These are phyloP conservation scores for Amblyraja radiata DNA, from an alignment of 2,797 vertebrate genomes.

Conservation along the genomic window DNA sequence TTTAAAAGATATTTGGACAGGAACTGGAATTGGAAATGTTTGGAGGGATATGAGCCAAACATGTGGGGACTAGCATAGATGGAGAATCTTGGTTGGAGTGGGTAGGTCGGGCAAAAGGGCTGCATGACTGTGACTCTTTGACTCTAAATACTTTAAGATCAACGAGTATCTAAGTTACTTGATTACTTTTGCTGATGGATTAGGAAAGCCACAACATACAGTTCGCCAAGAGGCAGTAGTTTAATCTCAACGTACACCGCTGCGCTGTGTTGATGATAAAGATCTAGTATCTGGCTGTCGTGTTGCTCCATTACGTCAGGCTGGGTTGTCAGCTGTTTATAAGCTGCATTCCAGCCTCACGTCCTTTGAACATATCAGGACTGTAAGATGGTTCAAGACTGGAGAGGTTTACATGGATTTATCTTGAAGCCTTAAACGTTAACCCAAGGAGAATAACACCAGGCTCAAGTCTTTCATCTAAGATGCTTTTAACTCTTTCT, in stretches of 20 bases:
- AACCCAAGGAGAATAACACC: not conserved
- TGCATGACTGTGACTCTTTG: too few species aligned
- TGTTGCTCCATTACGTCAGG: not conserved
- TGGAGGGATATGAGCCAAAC: too few species aligned
- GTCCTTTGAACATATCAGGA: not conserved
- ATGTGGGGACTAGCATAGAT: too few species aligned
- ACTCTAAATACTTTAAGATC: not conserved
- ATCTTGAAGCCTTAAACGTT: not conserved
- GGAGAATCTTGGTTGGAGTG: too few species aligned
- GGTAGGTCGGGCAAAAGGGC: too few species aligned
- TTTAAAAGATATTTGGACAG: too few species aligned
- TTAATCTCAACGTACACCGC: not conserved
- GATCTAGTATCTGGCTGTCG: not conserved
- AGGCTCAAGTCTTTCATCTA: not conserved
- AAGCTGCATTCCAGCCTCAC: not conserved
- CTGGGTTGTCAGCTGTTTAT: not conserved
- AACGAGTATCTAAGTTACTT: not conserved
- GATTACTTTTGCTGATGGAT: not conserved
- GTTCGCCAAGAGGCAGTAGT: not conserved
- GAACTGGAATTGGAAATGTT: too few species aligned
- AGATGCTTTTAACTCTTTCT: constrained; percentile 10
- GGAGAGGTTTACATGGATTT: not conserved
- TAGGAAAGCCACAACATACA: too few species aligned
- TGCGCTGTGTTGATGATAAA: not conserved
- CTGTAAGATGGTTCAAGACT: not conserved